These are phyloP conservation scores for Caerostris darwini DNA, from an alignment of 1,140 invertebrate species.

Conservation along the genomic window DNA sequence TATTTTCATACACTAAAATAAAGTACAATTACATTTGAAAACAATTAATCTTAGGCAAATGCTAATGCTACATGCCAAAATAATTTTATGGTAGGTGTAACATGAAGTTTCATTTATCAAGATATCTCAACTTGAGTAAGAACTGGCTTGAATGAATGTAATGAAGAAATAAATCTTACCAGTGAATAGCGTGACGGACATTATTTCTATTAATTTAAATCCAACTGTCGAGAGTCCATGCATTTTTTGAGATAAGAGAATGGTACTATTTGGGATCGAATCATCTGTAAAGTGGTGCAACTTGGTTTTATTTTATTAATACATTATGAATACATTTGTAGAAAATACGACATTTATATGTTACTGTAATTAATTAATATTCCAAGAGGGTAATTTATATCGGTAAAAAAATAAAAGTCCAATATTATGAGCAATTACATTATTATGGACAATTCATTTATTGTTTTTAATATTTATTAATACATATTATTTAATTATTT, in stretches of 20 bases:
- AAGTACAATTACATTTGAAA: too few relatives aligned
- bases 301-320: too few relatives aligned
- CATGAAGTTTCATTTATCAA: background rate
- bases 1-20: too few relatives aligned
- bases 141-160: background rate
- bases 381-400: too few relatives aligned
- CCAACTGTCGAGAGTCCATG: background rate
- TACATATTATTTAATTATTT: too few relatives aligned
- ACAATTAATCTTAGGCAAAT: background rate
- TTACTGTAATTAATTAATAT: too few relatives aligned
- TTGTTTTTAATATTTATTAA: too few relatives aligned
- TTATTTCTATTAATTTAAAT: conserved; percentile 7
- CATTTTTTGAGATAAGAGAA: background rate
- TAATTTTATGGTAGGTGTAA: background rate
- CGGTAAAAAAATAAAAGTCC: too few relatives aligned
- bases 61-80: background rate
- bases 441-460: too few relatives aligned
- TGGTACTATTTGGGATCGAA: background rate
- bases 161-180: background rate
- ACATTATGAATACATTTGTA: too few relatives aligned
- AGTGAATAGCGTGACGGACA: background rate
- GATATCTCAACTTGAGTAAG: background rate
- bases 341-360: too few relatives aligned
- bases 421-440: too few relatives aligned
- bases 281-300: background rate